Evolutionary conservation across 2,113 vertebrate species (phyloP), one percentile per base, ranked within the genome.

Genomic region (Leucoraja erinaceus): DNA sequence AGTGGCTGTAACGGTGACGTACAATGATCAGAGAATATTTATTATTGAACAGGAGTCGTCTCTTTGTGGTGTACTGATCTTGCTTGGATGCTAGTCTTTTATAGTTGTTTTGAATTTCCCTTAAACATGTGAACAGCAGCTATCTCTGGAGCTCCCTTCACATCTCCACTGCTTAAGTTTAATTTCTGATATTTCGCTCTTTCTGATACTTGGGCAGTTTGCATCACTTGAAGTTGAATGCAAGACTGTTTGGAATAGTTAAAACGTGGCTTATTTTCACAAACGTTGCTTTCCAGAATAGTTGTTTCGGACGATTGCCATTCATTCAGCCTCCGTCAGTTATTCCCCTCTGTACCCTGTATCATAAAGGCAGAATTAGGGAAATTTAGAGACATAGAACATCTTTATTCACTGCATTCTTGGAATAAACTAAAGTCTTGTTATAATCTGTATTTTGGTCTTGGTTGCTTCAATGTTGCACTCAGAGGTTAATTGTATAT

Each of bases 401-500:
- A 47, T 91, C 90, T 72, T 91, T 91, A 91, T 91, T 54, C 90
- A 38, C 90, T 47, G 90, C 25, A 63, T 91, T 72, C 90, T 91
- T 72, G 66, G 90, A 91, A 72, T 72, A 91, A 91, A 91, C 90
- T 91, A 91, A 91, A 91, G 90, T 72, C 90, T 72, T 91, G 90
- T 91, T 91, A 70, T 91, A 91, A 91, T 72, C 90, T 91, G 66
- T 70, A 47, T 91, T 91, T 91, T 91, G 38, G 90, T 72, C 90
- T 70, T 91, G 90, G 90, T 70, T 91, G 66, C 31, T 68, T 90
- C 88, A 47, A 25, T 66, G 66, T 72, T 68, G 88, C 68, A 72
- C 90, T 91, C 63, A 72, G 90, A 91, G 90, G 90, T 91, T 72
- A 91, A 91, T 91, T 91, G 90, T 91, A 70, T 91, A 91, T 91